A percentile compares a stretch with the other conserved stretches of the same genome.
These are phyloP conservation scores for Esox niger DNA, from an alignment of 2,113 vertebrate species.

Conservation along the genomic window DNA sequence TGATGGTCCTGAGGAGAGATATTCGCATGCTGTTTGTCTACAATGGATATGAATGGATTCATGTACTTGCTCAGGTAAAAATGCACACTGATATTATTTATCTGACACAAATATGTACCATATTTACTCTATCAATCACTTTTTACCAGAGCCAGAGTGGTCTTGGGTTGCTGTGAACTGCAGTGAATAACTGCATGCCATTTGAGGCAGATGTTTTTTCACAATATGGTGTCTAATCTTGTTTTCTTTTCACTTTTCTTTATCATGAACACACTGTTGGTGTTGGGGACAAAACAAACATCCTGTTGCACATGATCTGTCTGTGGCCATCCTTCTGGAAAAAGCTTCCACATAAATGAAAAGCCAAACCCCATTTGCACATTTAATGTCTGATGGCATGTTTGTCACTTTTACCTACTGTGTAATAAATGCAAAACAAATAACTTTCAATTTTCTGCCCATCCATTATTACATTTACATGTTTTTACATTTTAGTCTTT, in stretches of 20 bases:
- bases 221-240: background rate
- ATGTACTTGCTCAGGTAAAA: slow-evolving; percentile 7
- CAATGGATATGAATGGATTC: slow-evolving; percentile 13
- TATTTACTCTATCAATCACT: background rate
- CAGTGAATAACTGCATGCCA: too few relatives aligned
- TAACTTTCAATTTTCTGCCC: too few relatives aligned
- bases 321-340: background rate
- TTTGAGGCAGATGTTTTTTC: too few relatives aligned
- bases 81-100: background rate
- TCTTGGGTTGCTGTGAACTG: too few relatives aligned
- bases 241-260: background rate
- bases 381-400: too few relatives aligned
- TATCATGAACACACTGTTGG: background rate
- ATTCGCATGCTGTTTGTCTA: slow-evolving; percentile 24
- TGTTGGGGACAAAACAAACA: background rate
- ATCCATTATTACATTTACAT: too few relatives aligned
- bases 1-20: slow-evolving; percentile 33
- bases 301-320: background rate
- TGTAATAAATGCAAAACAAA: too few relatives aligned
- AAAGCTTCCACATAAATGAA: background rate
- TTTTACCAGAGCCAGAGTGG: too few relatives aligned
- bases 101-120: background rate
- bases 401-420: too few relatives aligned
- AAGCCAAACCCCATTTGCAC: background rate
- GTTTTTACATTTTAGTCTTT: too few relatives aligned